phyloP scores from a whole-genome alignment of 2,113 vertebrate genomes.

The Alligator mississippiensis region DNA sequence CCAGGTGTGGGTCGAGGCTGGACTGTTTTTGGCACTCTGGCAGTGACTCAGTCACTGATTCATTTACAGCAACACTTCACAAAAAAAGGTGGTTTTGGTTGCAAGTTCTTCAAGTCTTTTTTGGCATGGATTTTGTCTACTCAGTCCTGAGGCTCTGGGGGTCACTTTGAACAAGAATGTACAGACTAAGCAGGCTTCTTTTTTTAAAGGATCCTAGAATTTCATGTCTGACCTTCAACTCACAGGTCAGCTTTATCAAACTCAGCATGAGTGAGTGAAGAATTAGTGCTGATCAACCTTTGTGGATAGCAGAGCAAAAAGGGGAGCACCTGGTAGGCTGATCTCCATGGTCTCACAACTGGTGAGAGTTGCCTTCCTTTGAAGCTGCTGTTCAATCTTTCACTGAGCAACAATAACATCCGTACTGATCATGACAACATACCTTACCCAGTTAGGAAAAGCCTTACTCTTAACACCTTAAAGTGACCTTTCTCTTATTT shows the following conservation, averaged over 20 bases:
- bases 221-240: not conserved
- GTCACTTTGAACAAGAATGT: not conserved
- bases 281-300: not conserved
- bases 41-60: not conserved
- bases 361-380: not conserved
- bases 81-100: not conserved
- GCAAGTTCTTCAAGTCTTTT: not conserved
- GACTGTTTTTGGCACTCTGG: not conserved
- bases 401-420: not conserved
- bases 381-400: not conserved
- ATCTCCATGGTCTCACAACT: not conserved
- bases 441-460: constrained; percentile 22
- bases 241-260: not conserved
- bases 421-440: not conserved
- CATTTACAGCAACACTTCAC: not conserved
- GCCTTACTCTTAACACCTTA: not conserved
- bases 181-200: not conserved
- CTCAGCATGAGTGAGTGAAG: not conserved
- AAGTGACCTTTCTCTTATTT: not conserved
- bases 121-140: not conserved
- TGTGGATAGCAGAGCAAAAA: not conserved
- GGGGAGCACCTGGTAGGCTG: no score
- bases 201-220: not conserved
- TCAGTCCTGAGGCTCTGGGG: not conserved
- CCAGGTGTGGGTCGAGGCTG: no score